phyloP scores from a whole-genome alignment of 2,888 invertebrate species.

The Caenorhabditis doughertyi region DNA sequence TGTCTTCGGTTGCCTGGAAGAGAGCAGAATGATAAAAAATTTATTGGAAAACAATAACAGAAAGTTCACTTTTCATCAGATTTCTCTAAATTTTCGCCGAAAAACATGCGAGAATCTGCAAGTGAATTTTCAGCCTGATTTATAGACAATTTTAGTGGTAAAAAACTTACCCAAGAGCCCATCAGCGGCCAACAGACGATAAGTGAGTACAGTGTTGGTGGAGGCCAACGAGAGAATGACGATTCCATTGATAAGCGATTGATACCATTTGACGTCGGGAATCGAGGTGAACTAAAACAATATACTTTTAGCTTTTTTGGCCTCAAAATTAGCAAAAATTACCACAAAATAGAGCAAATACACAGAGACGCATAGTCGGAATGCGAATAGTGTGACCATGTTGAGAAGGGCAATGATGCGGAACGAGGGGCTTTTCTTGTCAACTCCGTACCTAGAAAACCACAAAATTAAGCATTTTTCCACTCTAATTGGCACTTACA shows the following conservation, averaged over 20 bases:
- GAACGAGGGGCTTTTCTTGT: slow-evolving; percentile 78
- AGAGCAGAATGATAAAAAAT: background rate
- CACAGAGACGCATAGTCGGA: slow-evolving; percentile 78
- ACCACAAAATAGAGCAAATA: slow-evolving; percentile 79
- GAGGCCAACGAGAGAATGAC: slow-evolving; percentile 77
- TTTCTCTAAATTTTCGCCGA: background rate
- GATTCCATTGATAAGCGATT: slow-evolving; percentile 68
- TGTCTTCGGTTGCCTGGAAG: slow-evolving; percentile 63
- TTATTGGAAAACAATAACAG: background rate
- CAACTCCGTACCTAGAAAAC: slow-evolving; percentile 75
- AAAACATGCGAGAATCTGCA: background rate
- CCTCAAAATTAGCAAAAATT: background rate
- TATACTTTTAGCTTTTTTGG: background rate
- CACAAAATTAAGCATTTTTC: too few species aligned
- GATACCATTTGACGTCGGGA: slow-evolving; percentile 70
- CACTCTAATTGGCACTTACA: too few species aligned
- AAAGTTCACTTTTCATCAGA: slow-evolving; percentile 15
- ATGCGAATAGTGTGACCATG: slow-evolving; percentile 80
- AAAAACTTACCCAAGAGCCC: slow-evolving; percentile 76
- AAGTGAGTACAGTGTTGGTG: slow-evolving; percentile 80
- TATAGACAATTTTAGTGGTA: background rate
- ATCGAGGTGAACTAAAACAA: slow-evolving; percentile 61
- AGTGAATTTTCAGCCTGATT: background rate
- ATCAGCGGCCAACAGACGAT: slow-evolving; percentile 81
- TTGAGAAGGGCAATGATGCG: slow-evolving; percentile 80